Evolutionary conservation across 2,797 vertebrate genomes (phyloP), one percentile per base, ranked within the genome.

Genomic region (Steatocranus sp.): DNA sequence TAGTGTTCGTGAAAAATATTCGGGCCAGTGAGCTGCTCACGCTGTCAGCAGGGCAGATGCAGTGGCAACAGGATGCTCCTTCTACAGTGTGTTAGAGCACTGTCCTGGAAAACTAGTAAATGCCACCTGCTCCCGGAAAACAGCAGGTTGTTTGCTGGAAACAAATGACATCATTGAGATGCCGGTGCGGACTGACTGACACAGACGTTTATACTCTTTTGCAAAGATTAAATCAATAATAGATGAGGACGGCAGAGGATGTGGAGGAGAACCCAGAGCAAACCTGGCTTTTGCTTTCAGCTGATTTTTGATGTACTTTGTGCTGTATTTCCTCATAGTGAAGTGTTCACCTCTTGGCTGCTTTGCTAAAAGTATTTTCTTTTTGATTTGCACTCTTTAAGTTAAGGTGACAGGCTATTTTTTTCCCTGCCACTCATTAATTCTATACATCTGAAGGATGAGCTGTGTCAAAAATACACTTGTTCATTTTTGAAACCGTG

Each of bases 21-120:
- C 92, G 92, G 95, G 95, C 92, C 95, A 94, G 75, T 89, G 86
- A 91, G 88, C 89, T 74, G 78, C 90, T 89, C 91, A 61, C 81
- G 83, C 81, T 90, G 76, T 88, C 86, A 87, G 85, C 76, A 25
- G 49, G 79, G 81, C 87, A 5, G 38, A 34, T 78, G 51, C 54
- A 83, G 87, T 81, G 89, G 90, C 87, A 93, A 93, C 88, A 91
- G 90, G 89, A 92, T 84, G 88, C 86, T 91, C 79, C 81, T 86
- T 87, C 79, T 79, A 27, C 4, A 34, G 41, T 82, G 53, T 58
- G 70, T 82, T 79, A 77, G 81, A 66, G 54, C 84, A 75, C 81
- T 83, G 80, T 86, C 78, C 88, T 89, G 83, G 84, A 86, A 82
- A 73, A 46, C 14, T 54, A 51, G 74, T 80, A 82, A 77, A 86